These are phyloP conservation scores for Phrynocephalus versicolor DNA, from an alignment of 2,113 vertebrate species.

Conservation along the genomic window DNA sequence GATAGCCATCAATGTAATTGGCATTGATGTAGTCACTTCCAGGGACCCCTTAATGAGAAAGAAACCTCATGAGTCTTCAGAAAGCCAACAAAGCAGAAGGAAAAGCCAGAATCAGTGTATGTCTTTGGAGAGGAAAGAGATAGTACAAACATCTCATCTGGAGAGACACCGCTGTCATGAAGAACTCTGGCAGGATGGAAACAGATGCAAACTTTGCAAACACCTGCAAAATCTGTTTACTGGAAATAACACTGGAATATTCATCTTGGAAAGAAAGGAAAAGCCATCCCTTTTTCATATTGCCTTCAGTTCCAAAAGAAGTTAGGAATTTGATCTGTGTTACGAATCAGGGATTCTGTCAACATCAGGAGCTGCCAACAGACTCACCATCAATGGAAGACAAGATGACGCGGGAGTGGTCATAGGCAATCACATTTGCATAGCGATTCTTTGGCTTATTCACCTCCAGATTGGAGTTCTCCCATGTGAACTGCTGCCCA, in stretches of 20 bases:
- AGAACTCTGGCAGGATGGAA: not conserved
- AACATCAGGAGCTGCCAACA: not conserved
- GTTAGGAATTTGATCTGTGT: not conserved
- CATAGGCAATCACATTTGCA: constrained; percentile 95
- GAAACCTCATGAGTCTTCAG: not conserved
- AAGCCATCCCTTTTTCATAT: not conserved
- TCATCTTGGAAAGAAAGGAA: not conserved
- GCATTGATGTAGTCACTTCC: constrained; percentile 96
- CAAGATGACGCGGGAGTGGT: constrained; percentile 93
- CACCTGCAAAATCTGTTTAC: not conserved
- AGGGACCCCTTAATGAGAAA: constrained; percentile 78
- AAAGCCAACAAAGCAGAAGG: not conserved
- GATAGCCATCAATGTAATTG: constrained; percentile 96
- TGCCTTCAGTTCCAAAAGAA: not conserved
- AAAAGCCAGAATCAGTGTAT: not conserved
- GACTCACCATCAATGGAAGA: constrained; percentile 88
- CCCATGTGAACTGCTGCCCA: constrained; percentile 97
- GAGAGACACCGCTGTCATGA: not conserved
- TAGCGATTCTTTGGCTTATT: constrained; percentile 98
- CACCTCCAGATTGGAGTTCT: constrained; percentile 95
- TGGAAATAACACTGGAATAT: not conserved
- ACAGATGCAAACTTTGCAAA: not conserved
- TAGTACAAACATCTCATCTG: not conserved
- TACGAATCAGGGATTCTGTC: not conserved
- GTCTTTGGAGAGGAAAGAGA: not conserved